phyloP scores from a whole-genome alignment of 2,797 vertebrate species.

The Phyllotis vaccarum region DNA sequence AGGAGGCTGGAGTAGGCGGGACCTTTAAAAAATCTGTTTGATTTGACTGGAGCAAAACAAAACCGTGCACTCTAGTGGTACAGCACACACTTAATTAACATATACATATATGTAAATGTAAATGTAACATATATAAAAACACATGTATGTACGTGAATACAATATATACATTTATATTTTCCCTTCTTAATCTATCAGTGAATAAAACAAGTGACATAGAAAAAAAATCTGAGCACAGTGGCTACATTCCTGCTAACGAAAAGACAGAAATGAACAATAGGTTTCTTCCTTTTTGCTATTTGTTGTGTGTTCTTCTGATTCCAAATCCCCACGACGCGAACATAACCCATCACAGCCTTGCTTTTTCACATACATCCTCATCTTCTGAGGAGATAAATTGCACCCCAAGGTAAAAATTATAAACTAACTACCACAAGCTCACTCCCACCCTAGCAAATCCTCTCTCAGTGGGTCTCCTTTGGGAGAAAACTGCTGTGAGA shows the following conservation, averaged over 20 bases:
- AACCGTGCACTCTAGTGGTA: too few species aligned
- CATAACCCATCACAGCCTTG: fast-evolving
- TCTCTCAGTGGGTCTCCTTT: background rate
- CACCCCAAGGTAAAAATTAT: background rate
- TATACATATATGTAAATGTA: too few species aligned
- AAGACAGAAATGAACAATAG: background rate
- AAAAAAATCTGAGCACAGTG: background rate
- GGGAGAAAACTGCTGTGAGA: background rate
- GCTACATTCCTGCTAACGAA: background rate
- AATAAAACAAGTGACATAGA: too few species aligned
- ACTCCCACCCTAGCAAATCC: fast-evolving
- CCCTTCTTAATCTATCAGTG: too few species aligned
- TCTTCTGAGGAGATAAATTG: background rate
- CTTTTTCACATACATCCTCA: too few species aligned
- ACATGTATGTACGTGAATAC: too few species aligned
- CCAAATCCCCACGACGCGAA: background rate
- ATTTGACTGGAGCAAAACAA: too few species aligned
- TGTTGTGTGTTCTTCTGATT: background rate
- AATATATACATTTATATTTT: too few species aligned
- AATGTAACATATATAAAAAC: too few species aligned
- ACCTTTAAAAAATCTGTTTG: background rate
- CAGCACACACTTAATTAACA: too few species aligned
- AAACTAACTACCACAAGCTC: background rate
- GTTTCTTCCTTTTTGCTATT: background rate
- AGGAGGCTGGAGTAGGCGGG: background rate